Percentiles rank a stretch among this genome's conserved stretches.
Conservation (phyloP, 1,140 invertebrate species). For the Theocolax elegans region DNA sequence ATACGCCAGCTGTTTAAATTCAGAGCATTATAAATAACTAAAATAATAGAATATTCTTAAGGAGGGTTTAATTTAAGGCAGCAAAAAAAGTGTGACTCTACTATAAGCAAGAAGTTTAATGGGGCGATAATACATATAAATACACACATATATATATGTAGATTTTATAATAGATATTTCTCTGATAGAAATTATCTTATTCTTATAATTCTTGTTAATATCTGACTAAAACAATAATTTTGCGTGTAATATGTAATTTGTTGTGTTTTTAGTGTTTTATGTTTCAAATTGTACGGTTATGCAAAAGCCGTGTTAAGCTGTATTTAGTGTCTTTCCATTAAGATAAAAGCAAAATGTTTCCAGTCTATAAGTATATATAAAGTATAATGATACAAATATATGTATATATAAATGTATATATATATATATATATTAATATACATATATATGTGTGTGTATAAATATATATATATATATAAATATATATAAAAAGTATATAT, state of each 20-base stretch:
- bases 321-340: slow-evolving; percentile 22
- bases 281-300: slow-evolving; percentile 16
- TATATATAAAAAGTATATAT: slow-evolving; percentile 41
- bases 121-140: slow-evolving; percentile 22
- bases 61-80: slow-evolving; percentile 30
- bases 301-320: no score
- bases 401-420: no score
- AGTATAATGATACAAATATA: no score
- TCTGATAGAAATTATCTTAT: slow-evolving; percentile 6
- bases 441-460: not conserved
- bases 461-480: slow-evolving; percentile 27
- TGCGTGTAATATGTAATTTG: slow-evolving; percentile 17
- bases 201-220: slow-evolving; percentile 6
- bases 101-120: slow-evolving; percentile 35
- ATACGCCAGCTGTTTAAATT: slow-evolving; percentile 5
- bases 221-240: slow-evolving; percentile 23
- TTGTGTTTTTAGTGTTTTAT: slow-evolving; percentile 32
- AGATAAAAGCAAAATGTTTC: slow-evolving; percentile 28
- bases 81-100: slow-evolving; percentile 44
- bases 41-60: slow-evolving; percentile 13
- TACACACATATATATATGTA: slow-evolving; percentile 9
- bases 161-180: slow-evolving; percentile 10
- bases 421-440: slow-evolving; percentile 16
- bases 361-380: slow-evolving; percentile 25
- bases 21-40: slow-evolving; percentile 19